A percentile compares a stretch with the other conserved stretches of the same genome.
Conservation (phyloP, 2,888 invertebrate genomes). For the Tetragnatha montana region DNA sequence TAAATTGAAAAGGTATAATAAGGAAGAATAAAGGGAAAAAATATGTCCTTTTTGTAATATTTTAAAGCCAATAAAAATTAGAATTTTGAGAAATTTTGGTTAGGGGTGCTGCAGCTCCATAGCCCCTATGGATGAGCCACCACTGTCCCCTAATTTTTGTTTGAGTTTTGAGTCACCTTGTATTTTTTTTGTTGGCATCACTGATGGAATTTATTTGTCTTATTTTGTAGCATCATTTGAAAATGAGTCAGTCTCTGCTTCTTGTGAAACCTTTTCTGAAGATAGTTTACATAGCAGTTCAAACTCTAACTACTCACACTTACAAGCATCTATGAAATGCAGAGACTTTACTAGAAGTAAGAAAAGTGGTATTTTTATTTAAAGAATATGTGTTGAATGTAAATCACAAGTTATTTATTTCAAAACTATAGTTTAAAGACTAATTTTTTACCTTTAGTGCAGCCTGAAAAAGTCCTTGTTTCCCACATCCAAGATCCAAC, state of each 20-base stretch:
- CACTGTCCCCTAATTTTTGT: no score
- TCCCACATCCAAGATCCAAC: constrained; percentile 51
- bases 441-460: constrained; percentile 14
- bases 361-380: constrained; percentile 13
- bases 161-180: no score
- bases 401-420: background rate
- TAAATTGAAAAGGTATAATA: no score
- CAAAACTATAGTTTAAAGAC: background rate
- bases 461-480: constrained; percentile 53
- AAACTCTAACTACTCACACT: background rate
- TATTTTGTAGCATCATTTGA: constrained; percentile 15
- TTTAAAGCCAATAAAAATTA: no score
- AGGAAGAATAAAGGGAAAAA: no score
- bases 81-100: no score
- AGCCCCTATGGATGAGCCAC: no score
- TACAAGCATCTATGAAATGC: constrained; percentile 43
- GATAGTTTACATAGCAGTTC: constrained; percentile 42
- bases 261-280: constrained; percentile 47
- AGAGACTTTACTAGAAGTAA: constrained; percentile 52
- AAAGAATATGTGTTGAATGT: no score
- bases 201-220: background rate
- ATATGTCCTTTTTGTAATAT: no score
- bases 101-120: no score
- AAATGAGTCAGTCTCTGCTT: constrained; percentile 21
- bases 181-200: no score